These are phyloP conservation scores for Cephus cinctus DNA, from an alignment of 1,140 invertebrate species.

Conservation along the genomic window DNA sequence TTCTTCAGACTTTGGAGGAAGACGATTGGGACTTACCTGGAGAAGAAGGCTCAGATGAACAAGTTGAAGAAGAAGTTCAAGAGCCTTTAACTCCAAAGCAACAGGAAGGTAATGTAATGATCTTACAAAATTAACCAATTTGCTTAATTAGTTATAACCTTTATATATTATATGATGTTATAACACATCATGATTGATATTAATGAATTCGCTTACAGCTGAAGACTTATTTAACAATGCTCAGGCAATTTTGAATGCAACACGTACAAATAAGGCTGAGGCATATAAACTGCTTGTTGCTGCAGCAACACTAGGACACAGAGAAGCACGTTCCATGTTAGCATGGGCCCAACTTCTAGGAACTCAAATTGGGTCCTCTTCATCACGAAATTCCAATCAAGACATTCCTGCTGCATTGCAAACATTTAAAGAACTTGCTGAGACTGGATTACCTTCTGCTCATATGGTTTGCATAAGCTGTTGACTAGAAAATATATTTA, in stretches of 20 bases:
- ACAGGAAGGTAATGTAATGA: slow-evolving; percentile 61
- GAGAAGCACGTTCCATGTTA: slow-evolving; percentile 75
- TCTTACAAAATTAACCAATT: too few species aligned
- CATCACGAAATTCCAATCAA: slow-evolving; percentile 60
- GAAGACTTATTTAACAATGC: slow-evolving; percentile 69
- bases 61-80: slow-evolving; percentile 45
- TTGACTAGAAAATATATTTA: slow-evolving; percentile 6
- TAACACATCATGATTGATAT: slow-evolving; percentile 3
- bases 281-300: slow-evolving; percentile 68
- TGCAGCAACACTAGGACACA: slow-evolving; percentile 78
- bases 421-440: slow-evolving; percentile 77
- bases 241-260: slow-evolving; percentile 65
- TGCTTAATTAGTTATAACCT: slow-evolving; percentile 4
- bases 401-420: slow-evolving; percentile 74
- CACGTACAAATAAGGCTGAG: slow-evolving; percentile 63
- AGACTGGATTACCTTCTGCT: slow-evolving; percentile 79
- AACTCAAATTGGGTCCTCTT: slow-evolving; percentile 54
- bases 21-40: not conserved
- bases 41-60: not conserved
- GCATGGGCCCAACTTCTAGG: slow-evolving; percentile 89
- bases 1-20: not conserved
- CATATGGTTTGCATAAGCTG: slow-evolving; percentile 69
- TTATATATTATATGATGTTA: slow-evolving; percentile 14
- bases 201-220: slow-evolving; percentile 48
- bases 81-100: slow-evolving; percentile 60